Conservation (phyloP, 2,113 vertebrate species). For the Ellobius talpinus region DNA sequence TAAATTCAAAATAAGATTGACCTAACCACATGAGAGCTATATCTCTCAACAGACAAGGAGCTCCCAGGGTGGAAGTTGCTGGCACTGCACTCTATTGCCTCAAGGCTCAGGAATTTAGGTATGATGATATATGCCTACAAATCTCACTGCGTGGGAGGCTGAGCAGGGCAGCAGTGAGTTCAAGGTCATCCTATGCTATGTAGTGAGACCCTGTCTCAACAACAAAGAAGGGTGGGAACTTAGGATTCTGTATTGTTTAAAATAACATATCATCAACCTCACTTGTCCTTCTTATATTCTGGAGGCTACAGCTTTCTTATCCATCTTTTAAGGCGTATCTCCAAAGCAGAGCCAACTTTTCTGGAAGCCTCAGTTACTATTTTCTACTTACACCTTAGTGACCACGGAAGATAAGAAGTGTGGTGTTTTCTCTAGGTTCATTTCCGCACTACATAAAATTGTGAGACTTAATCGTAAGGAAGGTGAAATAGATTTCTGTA, state of each 20-base stretch:
- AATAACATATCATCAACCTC: not conserved
- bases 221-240: slow-evolving; percentile 2
- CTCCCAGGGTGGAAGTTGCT: not conserved
- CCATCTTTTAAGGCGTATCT: not conserved
- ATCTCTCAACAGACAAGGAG: not conserved
- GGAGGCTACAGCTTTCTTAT: not conserved
- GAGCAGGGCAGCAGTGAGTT: not conserved
- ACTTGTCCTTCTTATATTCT: not conserved
- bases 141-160: not conserved
- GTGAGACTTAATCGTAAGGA: not conserved
- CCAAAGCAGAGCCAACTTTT: not conserved
- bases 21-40: not conserved
- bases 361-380: not conserved
- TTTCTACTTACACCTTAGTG: not conserved
- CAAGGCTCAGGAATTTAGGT: not conserved
- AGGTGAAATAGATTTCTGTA: not conserved
- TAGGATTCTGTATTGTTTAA: not conserved
- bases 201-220: not conserved
- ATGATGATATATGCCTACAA: not conserved
- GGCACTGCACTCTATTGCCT: not conserved
- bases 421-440: not conserved
- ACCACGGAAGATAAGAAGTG: not conserved
- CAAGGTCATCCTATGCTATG: not conserved
- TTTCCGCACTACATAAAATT: not conserved
- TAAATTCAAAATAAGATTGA: slow-evolving; percentile 21